Conservation (phyloP, 1,140 invertebrate genomes). For the Wiebesia pumilae region DNA sequence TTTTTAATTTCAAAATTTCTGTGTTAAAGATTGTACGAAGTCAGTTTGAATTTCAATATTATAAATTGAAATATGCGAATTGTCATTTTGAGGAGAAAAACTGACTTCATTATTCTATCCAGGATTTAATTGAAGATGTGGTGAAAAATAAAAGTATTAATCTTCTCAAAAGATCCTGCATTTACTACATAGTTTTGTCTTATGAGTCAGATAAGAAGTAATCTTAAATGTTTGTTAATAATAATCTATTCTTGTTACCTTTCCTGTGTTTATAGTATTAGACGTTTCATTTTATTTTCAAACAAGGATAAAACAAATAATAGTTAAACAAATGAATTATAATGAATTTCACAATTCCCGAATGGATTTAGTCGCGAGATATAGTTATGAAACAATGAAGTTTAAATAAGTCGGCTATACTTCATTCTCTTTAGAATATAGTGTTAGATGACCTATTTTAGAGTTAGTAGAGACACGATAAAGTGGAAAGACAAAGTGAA, state of each 20-base stretch:
- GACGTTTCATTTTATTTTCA: neutral
- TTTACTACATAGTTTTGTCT: neutral
- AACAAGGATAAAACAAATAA: neutral
- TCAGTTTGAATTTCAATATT: neutral
- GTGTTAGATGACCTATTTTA: neutral
- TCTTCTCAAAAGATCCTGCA: neutral
- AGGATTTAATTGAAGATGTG: neutral
- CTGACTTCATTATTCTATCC: neutral
- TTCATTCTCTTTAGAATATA: neutral
- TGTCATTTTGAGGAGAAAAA: neutral
- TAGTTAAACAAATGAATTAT: neutral
- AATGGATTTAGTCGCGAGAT: neutral
- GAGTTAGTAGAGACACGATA: neutral
- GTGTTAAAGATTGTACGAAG: neutral
- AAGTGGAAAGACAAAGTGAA: neutral
- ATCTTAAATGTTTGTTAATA: neutral
- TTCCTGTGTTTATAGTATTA: neutral
- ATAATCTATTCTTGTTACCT: neutral
- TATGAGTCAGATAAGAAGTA: neutral
- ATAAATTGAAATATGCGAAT: neutral
- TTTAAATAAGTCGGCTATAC: neutral
- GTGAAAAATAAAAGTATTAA: conserved; percentile 1
- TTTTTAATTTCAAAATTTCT: neutral
- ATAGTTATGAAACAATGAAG: neutral
- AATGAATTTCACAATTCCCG: neutral